Percentiles rank a stretch among this genome's conserved stretches.
phyloP scores from a whole-genome alignment of 2,888 invertebrate genomes.

The Caenorhabditis zanzibari region DNA sequence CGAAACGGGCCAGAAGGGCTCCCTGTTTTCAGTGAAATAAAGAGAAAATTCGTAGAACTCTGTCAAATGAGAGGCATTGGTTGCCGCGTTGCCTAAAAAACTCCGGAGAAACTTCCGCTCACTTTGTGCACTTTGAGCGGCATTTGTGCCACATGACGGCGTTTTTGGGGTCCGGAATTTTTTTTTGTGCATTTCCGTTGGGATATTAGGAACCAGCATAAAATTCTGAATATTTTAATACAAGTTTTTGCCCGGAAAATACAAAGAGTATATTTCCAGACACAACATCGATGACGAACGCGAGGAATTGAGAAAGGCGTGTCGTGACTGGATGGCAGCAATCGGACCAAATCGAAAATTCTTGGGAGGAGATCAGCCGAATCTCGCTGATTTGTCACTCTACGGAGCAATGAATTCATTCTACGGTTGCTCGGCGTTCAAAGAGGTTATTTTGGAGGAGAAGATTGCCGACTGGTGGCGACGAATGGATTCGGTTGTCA shows the following conservation, averaged over 20 bases:
- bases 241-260: no score
- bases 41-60: background rate
- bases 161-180: no score
- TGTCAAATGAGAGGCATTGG: no score
- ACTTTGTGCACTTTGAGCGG: no score
- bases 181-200: no score
- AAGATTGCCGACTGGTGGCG: conserved; percentile 77
- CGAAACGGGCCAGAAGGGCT: no score
- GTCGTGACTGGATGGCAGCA: conserved; percentile 89
- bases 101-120: no score
- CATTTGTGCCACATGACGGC: no score
- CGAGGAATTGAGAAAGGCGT: conserved; percentile 92
- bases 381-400: conserved; percentile 90
- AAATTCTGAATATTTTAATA: no score
- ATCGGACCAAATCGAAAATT: conserved; percentile 88
- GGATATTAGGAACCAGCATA: no score
- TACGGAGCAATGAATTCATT: conserved; percentile 83
- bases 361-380: conserved; percentile 92
- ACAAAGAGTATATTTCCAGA: conserved; percentile 85
- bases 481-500: conserved; percentile 74
- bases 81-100: no score
- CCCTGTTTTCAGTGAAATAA: background rate
- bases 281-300: conserved; percentile 92
- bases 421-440: conserved; percentile 80
- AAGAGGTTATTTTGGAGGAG: conserved; percentile 77